A percentile compares a stretch with the other conserved stretches of the same genome.
Evolutionary conservation across 2,113 vertebrate species (phyloP).

Genomic region (Ceyx cyanopectus): DNA sequence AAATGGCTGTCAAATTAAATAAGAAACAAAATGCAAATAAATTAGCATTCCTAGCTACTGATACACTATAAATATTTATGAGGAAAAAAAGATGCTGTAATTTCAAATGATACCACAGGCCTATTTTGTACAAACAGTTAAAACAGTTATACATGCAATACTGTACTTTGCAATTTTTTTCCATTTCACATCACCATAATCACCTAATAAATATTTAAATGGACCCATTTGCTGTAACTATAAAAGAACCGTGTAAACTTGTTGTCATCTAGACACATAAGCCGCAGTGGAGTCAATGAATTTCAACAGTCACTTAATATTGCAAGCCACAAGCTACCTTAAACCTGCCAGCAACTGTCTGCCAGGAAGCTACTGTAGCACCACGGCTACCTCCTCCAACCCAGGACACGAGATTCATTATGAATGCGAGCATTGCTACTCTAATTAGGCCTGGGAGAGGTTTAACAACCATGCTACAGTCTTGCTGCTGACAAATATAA

Average conservation of each 20-base stretch:
- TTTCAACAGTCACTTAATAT: conserved; percentile 89
- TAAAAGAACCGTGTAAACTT: conserved; percentile 87
- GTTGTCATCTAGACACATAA: conserved; percentile 89
- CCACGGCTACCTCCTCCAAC: conserved; percentile 78
- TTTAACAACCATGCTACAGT: conserved; percentile 93
- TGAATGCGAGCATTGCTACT: conserved; percentile 91
- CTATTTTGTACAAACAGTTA: conserved; percentile 75
- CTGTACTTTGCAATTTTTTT: conserved; percentile 76
- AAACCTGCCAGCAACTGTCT: conserved; percentile 83
- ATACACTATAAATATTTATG: conserved; percentile 81
- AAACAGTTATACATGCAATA: conserved; percentile 77
- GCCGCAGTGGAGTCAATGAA: conserved; percentile 86
- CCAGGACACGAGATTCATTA: conserved; percentile 84
- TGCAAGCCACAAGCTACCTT: conserved; percentile 84
- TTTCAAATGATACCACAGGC: conserved; percentile 73
- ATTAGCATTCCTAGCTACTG: conserved; percentile 76
- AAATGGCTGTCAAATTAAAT: conserved; percentile 72
- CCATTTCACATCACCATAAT: conserved; percentile 86
- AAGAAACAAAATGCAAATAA: conserved; percentile 79
- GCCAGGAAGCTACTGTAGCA: conserved; percentile 86
- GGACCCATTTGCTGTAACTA: conserved; percentile 84
- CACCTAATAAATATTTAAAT: conserved; percentile 90
- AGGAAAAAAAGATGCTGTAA: conserved; percentile 78
- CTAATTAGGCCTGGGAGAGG: conserved; percentile 93
- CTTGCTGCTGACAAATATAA: conserved; percentile 90